Conservation (phyloP, 2,113 vertebrate genomes). For the Lycaon pictus region DNA sequence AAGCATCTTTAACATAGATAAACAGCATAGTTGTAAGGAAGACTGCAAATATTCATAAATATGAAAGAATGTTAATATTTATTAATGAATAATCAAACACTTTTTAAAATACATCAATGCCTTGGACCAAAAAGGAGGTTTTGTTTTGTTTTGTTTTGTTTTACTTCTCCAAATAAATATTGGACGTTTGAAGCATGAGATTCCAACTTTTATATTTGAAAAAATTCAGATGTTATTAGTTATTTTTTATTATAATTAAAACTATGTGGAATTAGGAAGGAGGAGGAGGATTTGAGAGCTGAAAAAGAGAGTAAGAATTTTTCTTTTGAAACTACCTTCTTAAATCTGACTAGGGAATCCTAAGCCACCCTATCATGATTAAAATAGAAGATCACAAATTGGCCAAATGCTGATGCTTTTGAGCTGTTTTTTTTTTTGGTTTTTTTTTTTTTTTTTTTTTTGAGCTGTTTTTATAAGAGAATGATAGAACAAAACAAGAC, state of each 20-base stretch:
- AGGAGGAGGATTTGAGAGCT: neutral
- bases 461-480: neutral
- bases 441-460: neutral
- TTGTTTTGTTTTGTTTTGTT: neutral
- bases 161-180: constrained; percentile 28
- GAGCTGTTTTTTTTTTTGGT: neutral
- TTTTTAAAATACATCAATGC: constrained; percentile 23
- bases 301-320: neutral
- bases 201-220: constrained; percentile 5
- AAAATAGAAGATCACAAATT: constrained; percentile 12
- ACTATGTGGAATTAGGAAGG: neutral
- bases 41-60: constrained; percentile 10
- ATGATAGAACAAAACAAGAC: neutral
- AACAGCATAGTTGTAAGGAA: constrained; percentile 26
- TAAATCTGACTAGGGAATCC: constrained; percentile 20
- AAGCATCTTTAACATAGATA: neutral
- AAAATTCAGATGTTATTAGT: neutral
- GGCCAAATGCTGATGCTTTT: neutral
- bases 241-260: neutral
- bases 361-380: neutral
- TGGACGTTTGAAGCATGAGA: neutral
- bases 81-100: constrained; percentile 25
- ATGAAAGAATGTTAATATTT: constrained; percentile 1
- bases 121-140: neutral
- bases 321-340: neutral